These are phyloP conservation scores for Mesitornis unicolor DNA, from an alignment of 2,113 vertebrate genomes.

Conservation along the genomic window DNA sequence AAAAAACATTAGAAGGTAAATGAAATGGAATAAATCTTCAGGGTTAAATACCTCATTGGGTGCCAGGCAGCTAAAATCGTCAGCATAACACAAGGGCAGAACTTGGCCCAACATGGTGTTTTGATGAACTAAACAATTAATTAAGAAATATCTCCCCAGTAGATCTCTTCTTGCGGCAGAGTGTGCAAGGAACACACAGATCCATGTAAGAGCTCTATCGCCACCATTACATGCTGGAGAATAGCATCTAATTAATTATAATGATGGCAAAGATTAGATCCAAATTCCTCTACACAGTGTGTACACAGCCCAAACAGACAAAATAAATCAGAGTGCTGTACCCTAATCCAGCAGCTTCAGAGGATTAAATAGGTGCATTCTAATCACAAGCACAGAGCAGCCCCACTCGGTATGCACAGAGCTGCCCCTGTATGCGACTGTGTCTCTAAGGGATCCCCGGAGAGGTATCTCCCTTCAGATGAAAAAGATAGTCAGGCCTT, in stretches of 20 bases:
- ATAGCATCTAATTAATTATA: conserved; percentile 77
- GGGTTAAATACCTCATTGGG: background rate
- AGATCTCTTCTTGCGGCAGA: conserved; percentile 67
- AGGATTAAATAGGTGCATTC: conserved; percentile 75
- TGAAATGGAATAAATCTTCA: background rate
- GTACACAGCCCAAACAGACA: conserved; percentile 68
- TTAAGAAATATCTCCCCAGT: conserved; percentile 73
- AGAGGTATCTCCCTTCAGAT: background rate
- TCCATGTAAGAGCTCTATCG: conserved; percentile 46
- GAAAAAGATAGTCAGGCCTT: background rate
- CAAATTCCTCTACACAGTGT: conserved; percentile 70
- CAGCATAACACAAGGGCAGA: background rate
- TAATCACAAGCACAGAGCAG: conserved; percentile 55
- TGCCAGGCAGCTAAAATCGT: conserved; percentile 20
- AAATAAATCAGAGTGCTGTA: conserved; percentile 74
- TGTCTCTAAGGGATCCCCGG: background rate
- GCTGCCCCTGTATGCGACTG: background rate
- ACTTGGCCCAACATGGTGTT: conserved; percentile 48
- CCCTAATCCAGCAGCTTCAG: conserved; percentile 69
- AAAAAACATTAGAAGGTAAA: conserved; percentile 36
- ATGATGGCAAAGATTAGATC: conserved; percentile 77
- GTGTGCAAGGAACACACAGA: conserved; percentile 54
- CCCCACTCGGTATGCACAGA: conserved; percentile 29
- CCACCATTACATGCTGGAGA: conserved; percentile 67
- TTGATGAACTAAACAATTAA: conserved; percentile 75